Base-by-base conservation (phyloP, 53 echinoderm and acorn worm species). In the Apostichopus leukothele region DNA sequence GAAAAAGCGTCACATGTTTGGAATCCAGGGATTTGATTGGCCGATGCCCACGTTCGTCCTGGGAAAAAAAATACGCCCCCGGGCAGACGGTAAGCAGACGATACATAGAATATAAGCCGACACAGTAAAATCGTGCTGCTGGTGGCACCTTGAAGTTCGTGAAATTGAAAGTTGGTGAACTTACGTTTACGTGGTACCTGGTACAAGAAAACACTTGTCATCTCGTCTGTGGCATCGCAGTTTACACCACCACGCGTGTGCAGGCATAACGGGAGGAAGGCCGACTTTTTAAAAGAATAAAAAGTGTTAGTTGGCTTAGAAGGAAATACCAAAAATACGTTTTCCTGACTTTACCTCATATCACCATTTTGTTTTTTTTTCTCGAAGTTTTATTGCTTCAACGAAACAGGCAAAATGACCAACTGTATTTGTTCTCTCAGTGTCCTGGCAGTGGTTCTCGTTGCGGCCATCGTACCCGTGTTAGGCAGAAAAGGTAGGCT, bases 401-500 rank as follows among this genome's bases (percentile, higher is more conserved):
- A 13, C 63, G 63, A 63, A 63, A 63, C 12, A 63, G 63, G 63
- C 63, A 63, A 63, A 63, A 63, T 63, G 63, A 63, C 63, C 63
- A 63, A 16, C 9, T 16, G 63, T 63, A 16, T 63, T 13, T 63
- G 12, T 16, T 63, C 16, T 63, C 63, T 16, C 79, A 39, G 79
- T 53, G 50, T 51, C n/a, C 52, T 50, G 53, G 50, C 51, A 19
- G 51, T 79, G 8, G 50, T 79, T 39, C n/a, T 51, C 50, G 52
- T 51, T 51, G 51, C 51, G 5, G 79, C 52, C 5, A n/a, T 79
- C 79, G 51, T 53, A 8, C 79, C 79, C 4, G 79, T 79, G 51
- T 79, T 18, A 53, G 51, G 79, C 50, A 39, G 51, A 53, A 79
- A 79, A 51, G 52, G 79, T 79, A 79, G 53, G 53, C 63, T 63